Evolutionary conservation across 1,140 invertebrate genomes (phyloP).

Genomic region (Diorhabda elongata): DNA sequence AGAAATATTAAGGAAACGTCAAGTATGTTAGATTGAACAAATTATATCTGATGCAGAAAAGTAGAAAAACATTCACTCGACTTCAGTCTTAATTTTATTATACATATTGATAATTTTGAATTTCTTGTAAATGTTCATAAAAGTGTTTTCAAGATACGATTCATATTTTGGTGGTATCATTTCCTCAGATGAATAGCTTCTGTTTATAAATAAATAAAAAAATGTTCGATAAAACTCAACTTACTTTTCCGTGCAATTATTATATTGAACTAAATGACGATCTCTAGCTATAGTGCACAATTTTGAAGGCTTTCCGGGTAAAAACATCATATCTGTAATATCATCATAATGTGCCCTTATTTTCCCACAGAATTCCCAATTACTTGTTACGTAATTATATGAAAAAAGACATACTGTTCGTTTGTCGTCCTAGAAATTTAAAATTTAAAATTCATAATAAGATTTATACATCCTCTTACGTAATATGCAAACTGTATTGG

Average conservation of each 20-base stretch:
- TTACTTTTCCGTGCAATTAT: conserved; percentile 9
- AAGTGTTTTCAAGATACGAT: no score
- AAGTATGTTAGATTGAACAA: no score
- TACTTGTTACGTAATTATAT: conserved; percentile 44
- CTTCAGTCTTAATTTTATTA: no score
- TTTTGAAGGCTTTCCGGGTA: conserved; percentile 35
- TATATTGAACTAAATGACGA: conserved; percentile 64
- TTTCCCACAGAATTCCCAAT: conserved; percentile 56
- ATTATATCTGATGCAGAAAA: no score
- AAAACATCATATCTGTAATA: conserved; percentile 54
- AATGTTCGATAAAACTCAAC: no score
- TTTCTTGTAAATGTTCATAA: no score
- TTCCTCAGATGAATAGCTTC: no score
- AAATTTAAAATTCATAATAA: background rate
- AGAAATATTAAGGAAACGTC: no score
- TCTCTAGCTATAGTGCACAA: conserved; percentile 59
- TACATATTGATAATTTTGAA: no score
- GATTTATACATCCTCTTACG: conserved; percentile 43
- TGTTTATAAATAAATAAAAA: no score
- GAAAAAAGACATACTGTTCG: conserved; percentile 52
- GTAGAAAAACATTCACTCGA: no score
- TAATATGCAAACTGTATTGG: conserved; percentile 53
- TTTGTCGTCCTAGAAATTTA: conserved; percentile 48
- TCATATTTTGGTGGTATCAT: no score
- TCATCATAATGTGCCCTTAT: conserved; percentile 54